These are phyloP conservation scores for Macroramphosus scolopax DNA, from an alignment of 2,797 vertebrate species.

Conservation along the genomic window DNA sequence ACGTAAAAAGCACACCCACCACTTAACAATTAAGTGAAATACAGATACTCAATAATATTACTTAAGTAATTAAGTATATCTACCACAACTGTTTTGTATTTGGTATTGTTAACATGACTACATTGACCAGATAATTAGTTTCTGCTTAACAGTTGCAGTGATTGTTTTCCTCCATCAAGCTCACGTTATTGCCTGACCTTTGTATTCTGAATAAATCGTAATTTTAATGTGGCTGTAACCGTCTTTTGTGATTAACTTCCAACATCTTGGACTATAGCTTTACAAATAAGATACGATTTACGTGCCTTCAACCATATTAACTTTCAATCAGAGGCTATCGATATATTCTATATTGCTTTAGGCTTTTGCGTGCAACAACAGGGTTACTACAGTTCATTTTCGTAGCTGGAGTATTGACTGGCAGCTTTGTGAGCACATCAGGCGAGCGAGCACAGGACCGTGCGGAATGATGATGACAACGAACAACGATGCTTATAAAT, in stretches of 20 bases:
- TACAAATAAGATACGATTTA: too few species aligned
- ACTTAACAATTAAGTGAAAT: too few species aligned
- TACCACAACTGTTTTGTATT: too few species aligned
- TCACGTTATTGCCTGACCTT: slow-evolving; percentile 34
- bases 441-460: slow-evolving; percentile 22
- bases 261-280: too few species aligned
- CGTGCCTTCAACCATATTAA: too few species aligned
- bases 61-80: too few species aligned
- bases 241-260: too few species aligned
- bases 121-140: too few species aligned
- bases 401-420: slow-evolving; percentile 9
- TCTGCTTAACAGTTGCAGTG: neutral
- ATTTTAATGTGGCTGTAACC: too few species aligned
- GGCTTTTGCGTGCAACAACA: neutral
- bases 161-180: slow-evolving; percentile 7
- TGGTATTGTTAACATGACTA: too few species aligned
- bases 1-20: too few species aligned
- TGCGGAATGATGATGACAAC: slow-evolving; percentile 29
- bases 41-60: too few species aligned
- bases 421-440: slow-evolving; percentile 32
- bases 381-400: slow-evolving; percentile 27
- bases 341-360: neutral
- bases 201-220: slow-evolving; percentile 9
- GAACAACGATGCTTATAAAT: slow-evolving; percentile 26
- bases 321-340: neutral